A percentile compares a stretch with the other conserved stretches of the same genome.
Conservation (phyloP, 92 coral and sea anemone genomes). For the Virgularia gustaviana region DNA sequence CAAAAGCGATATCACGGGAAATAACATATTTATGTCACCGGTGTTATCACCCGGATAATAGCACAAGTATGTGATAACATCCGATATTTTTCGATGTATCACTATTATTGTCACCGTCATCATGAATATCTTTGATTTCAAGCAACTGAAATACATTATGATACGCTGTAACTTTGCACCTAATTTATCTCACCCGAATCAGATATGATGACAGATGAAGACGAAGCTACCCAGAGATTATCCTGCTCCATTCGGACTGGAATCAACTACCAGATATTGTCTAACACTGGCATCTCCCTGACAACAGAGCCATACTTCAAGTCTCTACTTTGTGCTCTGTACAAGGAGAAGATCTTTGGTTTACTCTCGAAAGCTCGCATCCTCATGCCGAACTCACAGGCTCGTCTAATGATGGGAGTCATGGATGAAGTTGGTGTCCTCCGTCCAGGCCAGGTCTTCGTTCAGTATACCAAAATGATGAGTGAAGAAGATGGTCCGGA, state of each 20-base stretch:
- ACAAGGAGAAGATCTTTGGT: constrained; percentile 76
- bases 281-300: constrained; percentile 70
- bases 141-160: too few species aligned
- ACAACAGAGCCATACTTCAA: constrained; percentile 90
- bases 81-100: too few species aligned
- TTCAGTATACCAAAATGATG: constrained; percentile 70
- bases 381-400: constrained; percentile 78
- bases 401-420: constrained; percentile 82
- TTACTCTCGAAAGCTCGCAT: constrained; percentile 80
- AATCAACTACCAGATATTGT: constrained; percentile 47
- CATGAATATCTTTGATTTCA: too few species aligned
- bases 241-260: constrained; percentile 31
- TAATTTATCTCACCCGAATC: background rate
- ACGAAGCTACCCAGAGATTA: constrained; percentile 28
- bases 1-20: too few species aligned
- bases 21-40: too few species aligned
- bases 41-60: too few species aligned
- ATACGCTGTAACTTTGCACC: background rate
- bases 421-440: constrained; percentile 67
- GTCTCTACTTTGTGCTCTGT: constrained; percentile 76
- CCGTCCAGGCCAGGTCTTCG: constrained; percentile 80
- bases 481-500: constrained; percentile 62
- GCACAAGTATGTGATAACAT: too few species aligned
- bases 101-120: too few species aligned
- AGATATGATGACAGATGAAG: constrained; percentile 39